phyloP scores from a whole-genome alignment of 2,797 vertebrate species.

The Pteropus rufus region DNA sequence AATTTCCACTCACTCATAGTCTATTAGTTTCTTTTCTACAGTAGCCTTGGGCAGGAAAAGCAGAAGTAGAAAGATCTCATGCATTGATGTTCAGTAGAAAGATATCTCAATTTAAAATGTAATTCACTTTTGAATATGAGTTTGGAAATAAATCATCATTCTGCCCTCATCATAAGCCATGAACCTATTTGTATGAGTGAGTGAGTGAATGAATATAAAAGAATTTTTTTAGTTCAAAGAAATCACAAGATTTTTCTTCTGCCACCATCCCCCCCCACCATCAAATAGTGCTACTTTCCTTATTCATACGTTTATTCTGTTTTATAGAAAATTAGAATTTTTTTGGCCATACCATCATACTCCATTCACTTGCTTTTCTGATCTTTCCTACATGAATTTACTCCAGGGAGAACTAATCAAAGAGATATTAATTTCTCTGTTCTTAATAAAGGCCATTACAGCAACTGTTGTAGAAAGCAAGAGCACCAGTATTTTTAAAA shows the following conservation, averaged over 20 bases:
- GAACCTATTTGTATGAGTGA: constrained; percentile 63
- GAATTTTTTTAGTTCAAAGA: constrained; percentile 6
- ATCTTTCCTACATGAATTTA: constrained; percentile 31
- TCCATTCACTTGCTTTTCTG: constrained; percentile 41
- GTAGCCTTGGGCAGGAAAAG: constrained; percentile 41
- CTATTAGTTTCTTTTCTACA: constrained; percentile 5
- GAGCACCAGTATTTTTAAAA: background rate
- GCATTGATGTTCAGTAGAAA: background rate
- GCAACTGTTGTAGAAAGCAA: background rate
- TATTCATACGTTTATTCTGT: constrained; percentile 37
- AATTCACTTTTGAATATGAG: constrained; percentile 68
- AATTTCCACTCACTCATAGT: background rate
- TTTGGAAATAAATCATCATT: constrained; percentile 72
- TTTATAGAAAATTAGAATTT: constrained; percentile 62
- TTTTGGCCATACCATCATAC: background rate
- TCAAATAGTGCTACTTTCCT: constrained; percentile 63
- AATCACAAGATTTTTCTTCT: background rate
- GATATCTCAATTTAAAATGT: constrained; percentile 72
- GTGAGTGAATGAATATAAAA: constrained; percentile 57
- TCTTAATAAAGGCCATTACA: constrained; percentile 43
- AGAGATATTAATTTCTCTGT: background rate
- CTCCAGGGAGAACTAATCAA: background rate
- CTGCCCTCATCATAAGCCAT: constrained; percentile 56
- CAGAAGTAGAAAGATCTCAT: background rate
- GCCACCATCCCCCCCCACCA: background rate